A percentile compares a stretch with the other conserved stretches of the same genome.
These are phyloP conservation scores for Drosophila paulistorum DNA, from an alignment of 1,140 invertebrate genomes.

Conservation along the genomic window DNA sequence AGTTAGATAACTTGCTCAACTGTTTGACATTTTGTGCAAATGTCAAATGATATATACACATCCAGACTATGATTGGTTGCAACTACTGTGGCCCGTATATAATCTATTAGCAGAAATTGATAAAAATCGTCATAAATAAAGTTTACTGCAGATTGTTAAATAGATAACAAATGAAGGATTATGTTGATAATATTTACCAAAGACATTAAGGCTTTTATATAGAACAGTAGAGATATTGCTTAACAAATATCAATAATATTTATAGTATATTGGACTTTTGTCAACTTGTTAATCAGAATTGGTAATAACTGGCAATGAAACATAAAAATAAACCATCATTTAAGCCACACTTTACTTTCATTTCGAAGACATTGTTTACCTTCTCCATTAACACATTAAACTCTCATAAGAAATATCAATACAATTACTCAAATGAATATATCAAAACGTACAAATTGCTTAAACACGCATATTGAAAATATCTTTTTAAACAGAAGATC, in stretches of 20 bases:
- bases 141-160: not conserved
- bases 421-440: conserved; percentile 28
- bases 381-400: conserved; percentile 30
- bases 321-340: conserved; percentile 1
- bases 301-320: not conserved
- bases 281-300: too few species aligned
- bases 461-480: conserved; percentile 16
- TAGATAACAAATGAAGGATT: conserved; percentile 4
- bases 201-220: too few species aligned
- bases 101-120: conserved; percentile 8
- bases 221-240: too few species aligned
- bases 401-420: conserved; percentile 3
- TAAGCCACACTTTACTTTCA: conserved; percentile 28
- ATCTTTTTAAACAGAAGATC: not conserved
- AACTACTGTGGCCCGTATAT: not conserved
- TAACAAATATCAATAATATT: too few species aligned
- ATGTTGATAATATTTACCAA: not conserved
- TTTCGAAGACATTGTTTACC: not conserved
- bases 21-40: not conserved
- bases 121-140: conserved; percentile 3
- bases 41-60: conserved; percentile 4
- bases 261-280: too few species aligned
- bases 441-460: conserved; percentile 31
- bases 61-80: not conserved
- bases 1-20: not conserved